Base-by-base conservation (phyloP, 2,888 invertebrate species). In the Julus scandinavius region DNA sequence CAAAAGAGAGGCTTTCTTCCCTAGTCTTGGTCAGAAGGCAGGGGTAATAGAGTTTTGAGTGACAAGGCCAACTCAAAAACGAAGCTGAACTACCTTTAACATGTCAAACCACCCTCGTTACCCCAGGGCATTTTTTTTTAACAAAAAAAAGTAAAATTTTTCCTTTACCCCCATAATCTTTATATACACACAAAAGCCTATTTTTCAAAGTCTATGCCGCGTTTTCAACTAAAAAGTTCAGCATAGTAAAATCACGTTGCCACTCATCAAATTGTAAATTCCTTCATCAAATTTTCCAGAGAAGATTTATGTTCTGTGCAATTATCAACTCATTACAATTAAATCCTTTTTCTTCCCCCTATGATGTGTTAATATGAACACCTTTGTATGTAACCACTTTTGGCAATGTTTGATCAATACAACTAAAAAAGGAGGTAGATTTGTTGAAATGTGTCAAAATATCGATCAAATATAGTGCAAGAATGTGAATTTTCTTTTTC, bases 41-140 rank as follows among this genome's bases (percentile, higher is more conserved):
- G 80, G 80, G 80, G 80, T 80, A 80, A 80, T 80, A 38, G 20
- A 72, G 80, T 20, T 38, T 38, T 80, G 80, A 80, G 80, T 80
- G 80, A 80, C 80, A 80, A 80, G 80, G 80, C 80, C 80, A 80
- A 80, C 38, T 80, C 80, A 80, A 80, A 80, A 80, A 80, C 80
- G 80, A 80, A 80, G 80, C 80, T 80, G 80, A 80, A 80, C 80
- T 80, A 80, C 80, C 80, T 80, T 80, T 80, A 80, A 13, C 80
- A 80, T 80, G 80, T 80, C 80, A 80, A 29, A 29, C 80, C 80
- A 80, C 80, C 80, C 80, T 80, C 80, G 80, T 80, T 80, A 80
- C 38, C 80, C 80, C 80, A 38, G 13, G 80, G 80, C 80, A 80
- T 13, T 80, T 80, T 72, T 72, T 80, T 38, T 11, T 13, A n/a